Percentiles rank a stretch among this genome's conserved stretches.
phyloP scores from a whole-genome alignment of 2,888 invertebrate genomes.

The Branchellion lobata region DNA sequence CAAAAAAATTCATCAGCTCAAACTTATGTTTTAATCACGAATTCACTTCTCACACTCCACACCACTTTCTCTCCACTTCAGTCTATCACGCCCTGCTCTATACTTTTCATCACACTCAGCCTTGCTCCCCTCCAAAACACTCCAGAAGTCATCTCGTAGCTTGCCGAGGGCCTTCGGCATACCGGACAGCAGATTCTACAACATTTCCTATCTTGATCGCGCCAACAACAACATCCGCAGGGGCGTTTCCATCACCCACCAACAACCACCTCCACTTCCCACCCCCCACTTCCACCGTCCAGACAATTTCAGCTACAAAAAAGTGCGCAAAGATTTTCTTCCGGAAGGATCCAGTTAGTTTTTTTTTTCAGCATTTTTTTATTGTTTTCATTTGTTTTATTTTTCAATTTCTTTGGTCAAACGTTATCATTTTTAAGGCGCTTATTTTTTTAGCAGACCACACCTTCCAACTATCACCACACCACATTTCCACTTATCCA shows the following conservation, averaged over 20 bases:
- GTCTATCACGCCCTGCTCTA: too few species aligned
- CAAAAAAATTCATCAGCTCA: neutral
- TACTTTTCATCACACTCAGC: neutral
- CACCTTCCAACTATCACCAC: too few species aligned
- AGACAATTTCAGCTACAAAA: constrained; percentile 48
- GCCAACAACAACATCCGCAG: constrained; percentile 36
- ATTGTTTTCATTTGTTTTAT: too few species aligned
- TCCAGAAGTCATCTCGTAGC: constrained; percentile 15
- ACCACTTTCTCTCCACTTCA: too few species aligned
- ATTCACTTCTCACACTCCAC: too few species aligned
- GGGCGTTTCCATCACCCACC: constrained; percentile 14
- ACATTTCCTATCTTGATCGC: constrained; percentile 47
- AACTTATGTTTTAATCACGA: too few species aligned
- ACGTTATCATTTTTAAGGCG: too few species aligned
- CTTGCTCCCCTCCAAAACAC: neutral
- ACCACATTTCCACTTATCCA: too few species aligned
- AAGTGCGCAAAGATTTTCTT: constrained; percentile 44
- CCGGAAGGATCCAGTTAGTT: constrained; percentile 42
- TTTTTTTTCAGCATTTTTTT: too few species aligned
- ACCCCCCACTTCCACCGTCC: constrained; percentile 46
- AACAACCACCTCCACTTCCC: constrained; percentile 5
- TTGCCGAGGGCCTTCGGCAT: constrained; percentile 43
- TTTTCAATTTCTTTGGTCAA: too few species aligned
- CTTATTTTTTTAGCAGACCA: too few species aligned
- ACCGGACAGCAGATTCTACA: constrained; percentile 47